Conservation (phyloP, 2,113 vertebrate genomes). For the Pluvianellus socialis region DNA sequence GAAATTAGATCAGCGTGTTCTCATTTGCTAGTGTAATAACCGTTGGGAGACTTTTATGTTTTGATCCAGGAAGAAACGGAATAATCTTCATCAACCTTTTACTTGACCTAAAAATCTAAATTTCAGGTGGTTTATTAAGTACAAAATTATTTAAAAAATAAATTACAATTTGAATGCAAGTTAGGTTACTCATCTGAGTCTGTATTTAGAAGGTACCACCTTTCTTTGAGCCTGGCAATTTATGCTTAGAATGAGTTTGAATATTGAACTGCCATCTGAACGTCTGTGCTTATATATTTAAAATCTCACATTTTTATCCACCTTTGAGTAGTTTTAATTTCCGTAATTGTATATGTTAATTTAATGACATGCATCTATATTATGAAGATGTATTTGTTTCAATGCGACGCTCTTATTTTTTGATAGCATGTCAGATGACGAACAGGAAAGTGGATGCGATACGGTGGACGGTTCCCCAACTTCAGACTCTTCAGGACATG, state of each 20-base stretch:
- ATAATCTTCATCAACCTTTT: background rate
- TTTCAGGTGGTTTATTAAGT: background rate
- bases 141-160: background rate
- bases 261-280: background rate
- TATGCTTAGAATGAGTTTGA: background rate
- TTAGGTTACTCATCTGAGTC: background rate
- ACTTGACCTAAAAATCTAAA: background rate
- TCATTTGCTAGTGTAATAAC: background rate
- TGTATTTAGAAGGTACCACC: background rate
- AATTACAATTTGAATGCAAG: background rate
- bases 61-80: background rate
- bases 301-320: background rate
- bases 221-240: background rate
- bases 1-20: background rate
- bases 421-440: constrained; percentile 93
- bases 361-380: background rate
- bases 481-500: constrained; percentile 87
- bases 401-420: background rate
- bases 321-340: background rate
- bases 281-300: background rate
- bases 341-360: background rate
- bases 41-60: background rate
- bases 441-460: constrained; percentile 93
- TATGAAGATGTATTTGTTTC: background rate
- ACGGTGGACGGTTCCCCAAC: constrained; percentile 90